Evolutionary conservation across 2,888 invertebrate genomes (phyloP).

Genomic region (Hecatera dysodea): DNA sequence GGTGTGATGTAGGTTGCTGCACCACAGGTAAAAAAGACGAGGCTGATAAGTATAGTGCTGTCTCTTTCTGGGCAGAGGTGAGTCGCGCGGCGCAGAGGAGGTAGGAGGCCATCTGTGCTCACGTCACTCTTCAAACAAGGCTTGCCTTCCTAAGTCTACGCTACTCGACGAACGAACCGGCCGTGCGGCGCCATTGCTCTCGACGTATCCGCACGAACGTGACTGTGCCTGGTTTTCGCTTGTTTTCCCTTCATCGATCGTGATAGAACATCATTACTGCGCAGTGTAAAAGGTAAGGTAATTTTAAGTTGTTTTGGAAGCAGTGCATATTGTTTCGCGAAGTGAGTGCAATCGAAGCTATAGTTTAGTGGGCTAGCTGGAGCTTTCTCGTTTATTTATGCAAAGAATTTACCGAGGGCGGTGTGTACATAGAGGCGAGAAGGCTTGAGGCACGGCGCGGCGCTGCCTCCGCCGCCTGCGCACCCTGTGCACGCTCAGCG

Average conservation of each 20-base stretch:
- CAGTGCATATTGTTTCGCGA: slow-evolving; percentile 80
- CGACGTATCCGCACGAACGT: slow-evolving; percentile 88
- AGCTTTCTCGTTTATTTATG: slow-evolving; percentile 90
- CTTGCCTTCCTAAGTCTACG: slow-evolving; percentile 88
- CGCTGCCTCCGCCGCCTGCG: slow-evolving; percentile 87
- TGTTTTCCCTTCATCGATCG: slow-evolving; percentile 87
- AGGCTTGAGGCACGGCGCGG: slow-evolving; percentile 85
- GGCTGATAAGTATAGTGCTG: slow-evolving; percentile 63
- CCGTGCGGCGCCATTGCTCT: slow-evolving; percentile 87
- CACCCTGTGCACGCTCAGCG: slow-evolving; percentile 77
- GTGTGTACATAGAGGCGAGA: slow-evolving; percentile 84
- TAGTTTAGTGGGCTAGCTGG: slow-evolving; percentile 73
- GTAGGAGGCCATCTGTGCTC: slow-evolving; percentile 75
- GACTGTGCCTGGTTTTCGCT: slow-evolving; percentile 87
- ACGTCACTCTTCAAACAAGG: slow-evolving; percentile 88
- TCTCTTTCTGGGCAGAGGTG: slow-evolving; percentile 71
- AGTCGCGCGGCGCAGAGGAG: slow-evolving; percentile 66
- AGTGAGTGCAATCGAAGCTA: slow-evolving; percentile 79
- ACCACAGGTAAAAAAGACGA: slow-evolving; percentile 82
- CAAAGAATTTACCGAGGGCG: slow-evolving; percentile 90
- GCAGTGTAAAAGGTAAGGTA: slow-evolving; percentile 89
- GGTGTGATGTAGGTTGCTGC: slow-evolving; percentile 89
- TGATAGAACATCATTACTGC: slow-evolving; percentile 88
- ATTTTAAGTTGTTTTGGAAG: slow-evolving; percentile 83
- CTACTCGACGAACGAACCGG: slow-evolving; percentile 84